Evolutionary conservation across 2,113 vertebrate species (phyloP), one percentile per base, ranked within the genome.

Genomic region (Oncorhynchus gorbuscha): DNA sequence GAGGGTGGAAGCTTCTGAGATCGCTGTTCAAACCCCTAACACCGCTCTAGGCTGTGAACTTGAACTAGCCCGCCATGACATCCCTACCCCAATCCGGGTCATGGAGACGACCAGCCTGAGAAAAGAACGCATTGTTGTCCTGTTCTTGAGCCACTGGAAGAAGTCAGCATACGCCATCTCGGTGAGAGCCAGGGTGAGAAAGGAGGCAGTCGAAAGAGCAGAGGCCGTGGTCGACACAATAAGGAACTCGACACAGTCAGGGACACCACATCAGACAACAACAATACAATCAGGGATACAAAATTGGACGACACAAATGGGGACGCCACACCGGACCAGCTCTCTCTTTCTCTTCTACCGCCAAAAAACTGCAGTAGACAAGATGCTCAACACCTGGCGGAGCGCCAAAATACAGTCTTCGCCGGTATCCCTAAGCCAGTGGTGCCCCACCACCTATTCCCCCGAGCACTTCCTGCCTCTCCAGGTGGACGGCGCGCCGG

Each of bases 81-180:
- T 39, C 18, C 35, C 73, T 35, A 80, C 83, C 3, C 88, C 79
- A 0, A 55, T 16, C 51, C 89, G 93, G n/a, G 88, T 94, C 61
- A 84, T 88, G 0, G 94, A 95, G 76, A 90, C 89, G 0, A 92
- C 85, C 68, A 95, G 90, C 68, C 85, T 97, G 39, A 93, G 96
- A 81, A 98, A 97, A 88, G 96, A 98, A 64, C 93, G 97, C 5
- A 96, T 97, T 0, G 94, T 97, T 55, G 93, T 94, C 79, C 91
- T 98, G 59, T 99, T 98, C 83, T 87, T 99, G 48, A 45, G 39
- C 39, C 39, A 45, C 39, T 45, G 39, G 97, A 98, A 86, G 84
- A 96, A 92, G 76, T 96, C 95, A 0, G 94, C 95, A 1, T 96
- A 92, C 48, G 87, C 92, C 0, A 91, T 90, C 6, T 93, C 94